Evolutionary conservation across 1,140 invertebrate species (phyloP), one percentile per base, ranked within the genome.

Genomic region (Maconellicoccus hirsutus): DNA sequence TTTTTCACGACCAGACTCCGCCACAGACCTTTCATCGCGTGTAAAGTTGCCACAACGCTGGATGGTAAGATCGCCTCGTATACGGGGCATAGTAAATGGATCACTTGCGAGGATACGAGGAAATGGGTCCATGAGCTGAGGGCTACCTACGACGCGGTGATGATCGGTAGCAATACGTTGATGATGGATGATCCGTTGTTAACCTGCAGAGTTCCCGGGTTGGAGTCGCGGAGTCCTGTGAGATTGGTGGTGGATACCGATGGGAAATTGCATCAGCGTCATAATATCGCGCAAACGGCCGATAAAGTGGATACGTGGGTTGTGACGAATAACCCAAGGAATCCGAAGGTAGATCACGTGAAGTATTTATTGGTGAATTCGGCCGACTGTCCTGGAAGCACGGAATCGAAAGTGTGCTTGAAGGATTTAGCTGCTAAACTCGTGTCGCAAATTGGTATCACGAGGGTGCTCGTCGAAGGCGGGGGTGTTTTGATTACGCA

Each of bases 31-130:
- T 70, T 4, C 10, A 33, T 70, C 6, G 10, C 26, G 26, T 70
- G 26, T 19, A 70, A 70, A 19, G 26, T 70, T 8, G 69, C 26
- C 6, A 70, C 33, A 21, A 33, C 69, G 2, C 3, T 70, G 26
- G 69, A 70, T 70, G 69, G 69, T 70, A 70, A 39, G 19, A 70
- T 39, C 2, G 69, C 69, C 25, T 10, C 33, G 26, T 25, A 3
- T 33, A 38, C 19, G 1, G 25, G 29, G 1, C 12, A 70, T 6
- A 70, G 69, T 70, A 70, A 70, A 38, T 70, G 69, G 69, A 70
- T 70, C 33, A 70, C 69, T 21, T 2, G 69, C 21, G 26, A 70
- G 19, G 19, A 70, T 19, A 33, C 69, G 3, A 27, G 69, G 8
- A 12, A 12, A 1, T 29, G 33, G 26, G 69, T 70, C 1, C 33